A percentile compares a stretch with the other conserved stretches of the same genome.
phyloP scores from a whole-genome alignment of 1,140 invertebrate genomes.

The Anoplophora glabripennis region DNA sequence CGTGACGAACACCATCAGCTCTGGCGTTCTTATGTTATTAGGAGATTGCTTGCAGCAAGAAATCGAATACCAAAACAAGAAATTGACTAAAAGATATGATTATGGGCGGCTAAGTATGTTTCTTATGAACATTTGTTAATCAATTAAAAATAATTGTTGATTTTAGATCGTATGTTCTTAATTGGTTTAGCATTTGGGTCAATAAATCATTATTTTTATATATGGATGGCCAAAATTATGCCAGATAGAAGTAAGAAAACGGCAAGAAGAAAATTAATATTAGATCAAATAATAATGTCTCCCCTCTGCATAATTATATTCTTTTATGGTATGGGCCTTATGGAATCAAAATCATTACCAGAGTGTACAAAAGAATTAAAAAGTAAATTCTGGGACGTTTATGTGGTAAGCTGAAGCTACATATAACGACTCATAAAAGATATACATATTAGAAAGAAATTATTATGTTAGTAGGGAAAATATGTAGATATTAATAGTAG shows the following conservation, averaged over 20 bases:
- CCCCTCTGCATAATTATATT: constrained; percentile 70
- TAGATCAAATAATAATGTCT: constrained; percentile 69
- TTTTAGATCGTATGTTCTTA: constrained; percentile 63
- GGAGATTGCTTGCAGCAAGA: constrained; percentile 66
- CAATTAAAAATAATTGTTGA: background rate
- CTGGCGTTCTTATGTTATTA: constrained; percentile 64
- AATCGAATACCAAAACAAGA: constrained; percentile 56
- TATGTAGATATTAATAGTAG: too few relatives aligned
- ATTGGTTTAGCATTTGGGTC: constrained; percentile 69
- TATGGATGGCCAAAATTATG: constrained; percentile 65
- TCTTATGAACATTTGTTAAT: background rate
- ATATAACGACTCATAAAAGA: too few relatives aligned
- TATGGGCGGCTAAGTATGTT: constrained; percentile 53
- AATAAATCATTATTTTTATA: constrained; percentile 76
- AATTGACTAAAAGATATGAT: constrained; percentile 53
- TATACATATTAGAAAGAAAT: too few relatives aligned
- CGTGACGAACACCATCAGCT: constrained; percentile 66
- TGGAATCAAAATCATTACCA: constrained; percentile 54
- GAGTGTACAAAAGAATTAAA: constrained; percentile 25
- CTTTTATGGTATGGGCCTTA: constrained; percentile 65
- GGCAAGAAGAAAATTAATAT: constrained; percentile 66
- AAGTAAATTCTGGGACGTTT: constrained; percentile 28
- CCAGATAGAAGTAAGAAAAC: constrained; percentile 59
- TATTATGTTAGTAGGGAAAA: too few relatives aligned
- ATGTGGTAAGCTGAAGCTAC: constrained; percentile 28